phyloP scores from a whole-genome alignment of 2,113 vertebrate genomes.

The Caracal caracal region DNA sequence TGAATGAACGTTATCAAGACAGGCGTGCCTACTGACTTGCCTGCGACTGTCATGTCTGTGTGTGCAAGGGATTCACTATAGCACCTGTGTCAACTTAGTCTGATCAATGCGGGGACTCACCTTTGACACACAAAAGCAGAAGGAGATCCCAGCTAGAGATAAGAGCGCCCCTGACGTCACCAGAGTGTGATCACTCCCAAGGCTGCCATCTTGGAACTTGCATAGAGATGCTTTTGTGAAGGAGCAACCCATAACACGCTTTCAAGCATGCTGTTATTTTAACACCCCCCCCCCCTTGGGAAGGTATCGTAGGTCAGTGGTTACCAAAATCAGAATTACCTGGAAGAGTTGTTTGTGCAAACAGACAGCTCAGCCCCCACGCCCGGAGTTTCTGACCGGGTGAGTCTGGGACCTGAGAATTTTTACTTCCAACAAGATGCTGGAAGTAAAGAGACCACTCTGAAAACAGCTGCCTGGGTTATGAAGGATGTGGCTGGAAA shows the following conservation, averaged over 20 bases:
- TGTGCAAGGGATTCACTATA: not conserved
- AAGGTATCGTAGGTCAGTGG: accelerated
- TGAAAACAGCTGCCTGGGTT: no score
- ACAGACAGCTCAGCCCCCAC: no score
- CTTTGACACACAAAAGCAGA: not conserved
- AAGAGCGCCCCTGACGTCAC: accelerated
- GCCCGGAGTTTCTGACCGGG: not conserved
- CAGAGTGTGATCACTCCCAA: accelerated
- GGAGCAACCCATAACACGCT: not conserved
- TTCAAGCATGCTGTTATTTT: not conserved
- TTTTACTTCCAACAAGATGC: not conserved
- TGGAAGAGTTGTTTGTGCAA: not conserved
- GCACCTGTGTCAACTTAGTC: not conserved
- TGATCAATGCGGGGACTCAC: not conserved
- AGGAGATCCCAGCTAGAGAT: not conserved
- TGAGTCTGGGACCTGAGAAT: not conserved
- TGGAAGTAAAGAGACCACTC: no score
- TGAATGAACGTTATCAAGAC: not conserved
- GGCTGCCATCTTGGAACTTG: not conserved
- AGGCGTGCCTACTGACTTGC: not conserved
- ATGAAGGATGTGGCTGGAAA: not conserved
- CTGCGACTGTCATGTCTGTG: not conserved
- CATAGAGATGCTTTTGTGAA: no score
- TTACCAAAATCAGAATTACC: not conserved
- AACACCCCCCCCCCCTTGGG: no score